Conservation (phyloP, 2,888 invertebrate genomes). For the Heliconius sara region DNA sequence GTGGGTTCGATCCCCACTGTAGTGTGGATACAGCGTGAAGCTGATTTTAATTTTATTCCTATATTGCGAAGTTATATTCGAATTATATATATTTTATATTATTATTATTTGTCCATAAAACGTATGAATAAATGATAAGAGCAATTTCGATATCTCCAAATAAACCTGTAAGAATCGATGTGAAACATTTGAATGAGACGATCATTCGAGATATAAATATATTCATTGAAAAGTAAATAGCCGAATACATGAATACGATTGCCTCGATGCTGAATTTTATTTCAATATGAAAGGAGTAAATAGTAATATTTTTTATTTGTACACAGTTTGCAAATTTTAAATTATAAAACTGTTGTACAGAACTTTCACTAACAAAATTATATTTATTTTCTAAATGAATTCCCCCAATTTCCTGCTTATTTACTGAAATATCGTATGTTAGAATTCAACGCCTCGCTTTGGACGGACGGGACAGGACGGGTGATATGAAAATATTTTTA, state of each 20-base stretch:
- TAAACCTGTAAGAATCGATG: neutral
- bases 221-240: slow-evolving; percentile 40
- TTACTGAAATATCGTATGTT: too few relatives aligned
- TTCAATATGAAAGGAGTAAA: slow-evolving; percentile 23
- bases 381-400: too few relatives aligned
- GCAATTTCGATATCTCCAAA: neutral
- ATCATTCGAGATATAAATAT: slow-evolving; percentile 27
- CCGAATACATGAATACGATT: slow-evolving; percentile 36
- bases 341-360: neutral
- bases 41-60: too few relatives aligned
- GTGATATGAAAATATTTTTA: too few relatives aligned
- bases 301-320: neutral
- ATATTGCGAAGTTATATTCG: too few relatives aligned
- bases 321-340: neutral
- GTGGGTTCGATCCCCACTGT: too few relatives aligned
- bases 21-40: too few relatives aligned
- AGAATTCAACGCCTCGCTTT: too few relatives aligned
- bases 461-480: too few relatives aligned
- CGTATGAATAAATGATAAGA: slow-evolving; percentile 13
- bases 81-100: neutral
- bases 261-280: slow-evolving; percentile 20
- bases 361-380: neutral
- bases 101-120: neutral
- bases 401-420: too few relatives aligned
- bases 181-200: neutral